Evolutionary conservation across 1,140 invertebrate genomes (phyloP).

Genomic region (Drosophila watanabei): DNA sequence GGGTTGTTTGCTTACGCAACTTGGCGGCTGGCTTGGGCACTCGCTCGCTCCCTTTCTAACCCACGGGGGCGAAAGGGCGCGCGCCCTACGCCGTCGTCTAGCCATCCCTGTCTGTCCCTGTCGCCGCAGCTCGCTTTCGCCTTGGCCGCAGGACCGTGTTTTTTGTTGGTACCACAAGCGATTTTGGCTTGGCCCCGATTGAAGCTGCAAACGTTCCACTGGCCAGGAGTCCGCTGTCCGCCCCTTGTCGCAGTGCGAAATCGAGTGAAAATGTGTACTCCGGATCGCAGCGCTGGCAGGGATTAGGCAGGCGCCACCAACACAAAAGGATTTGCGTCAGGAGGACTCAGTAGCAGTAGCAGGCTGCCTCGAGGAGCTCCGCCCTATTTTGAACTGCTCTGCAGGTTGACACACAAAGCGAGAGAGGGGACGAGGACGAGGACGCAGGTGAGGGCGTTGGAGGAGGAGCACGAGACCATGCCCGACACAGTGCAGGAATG

Average conservation of each 20-base stretch:
- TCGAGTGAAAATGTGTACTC: constrained; percentile 39
- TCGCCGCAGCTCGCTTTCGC: constrained; percentile 11
- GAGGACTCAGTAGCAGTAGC: neutral
- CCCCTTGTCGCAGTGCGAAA: constrained; percentile 35
- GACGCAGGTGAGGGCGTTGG: neutral
- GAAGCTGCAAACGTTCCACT: constrained; percentile 23
- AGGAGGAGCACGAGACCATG: constrained; percentile 18
- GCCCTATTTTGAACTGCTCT: constrained; percentile 43
- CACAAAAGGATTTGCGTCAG: neutral
- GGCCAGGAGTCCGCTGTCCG: constrained; percentile 11
- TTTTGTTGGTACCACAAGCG: constrained; percentile 75
- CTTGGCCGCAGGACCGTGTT: constrained; percentile 40
- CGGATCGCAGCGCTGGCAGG: constrained; percentile 6
- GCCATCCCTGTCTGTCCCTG: constrained; percentile 33
- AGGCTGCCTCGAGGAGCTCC: constrained; percentile 31
- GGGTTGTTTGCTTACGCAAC: constrained; percentile 47
- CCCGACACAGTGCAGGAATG: constrained; percentile 24
- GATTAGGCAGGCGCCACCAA: constrained; percentile 5
- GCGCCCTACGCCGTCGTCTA: constrained; percentile 9
- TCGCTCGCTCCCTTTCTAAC: constrained; percentile 39
- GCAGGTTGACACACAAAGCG: constrained; percentile 38
- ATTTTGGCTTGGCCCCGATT: constrained; percentile 80
- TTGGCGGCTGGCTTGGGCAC: constrained; percentile 6
- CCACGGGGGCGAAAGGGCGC: constrained; percentile 1
- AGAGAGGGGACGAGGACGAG: neutral